These are phyloP conservation scores for Chesias legatella DNA, from an alignment of 2,888 invertebrate genomes.

Conservation along the genomic window DNA sequence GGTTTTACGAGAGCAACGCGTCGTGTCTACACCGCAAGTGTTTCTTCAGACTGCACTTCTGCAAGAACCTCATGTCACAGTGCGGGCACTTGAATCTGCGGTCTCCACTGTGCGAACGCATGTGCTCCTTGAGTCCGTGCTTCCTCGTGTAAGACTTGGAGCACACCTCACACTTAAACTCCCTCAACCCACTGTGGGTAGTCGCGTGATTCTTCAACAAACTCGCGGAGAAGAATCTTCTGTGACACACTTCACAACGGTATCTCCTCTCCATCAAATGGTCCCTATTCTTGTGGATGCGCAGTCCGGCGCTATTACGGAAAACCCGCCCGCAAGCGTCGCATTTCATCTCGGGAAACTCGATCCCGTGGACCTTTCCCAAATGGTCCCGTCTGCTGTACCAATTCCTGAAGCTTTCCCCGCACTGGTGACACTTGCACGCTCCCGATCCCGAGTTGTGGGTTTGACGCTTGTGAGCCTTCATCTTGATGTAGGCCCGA, in stretches of 20 bases:
- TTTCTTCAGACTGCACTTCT: conserved; percentile 65
- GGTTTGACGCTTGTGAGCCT: conserved; percentile 8
- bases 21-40: conserved; percentile 60
- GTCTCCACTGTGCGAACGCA: conserved; percentile 29
- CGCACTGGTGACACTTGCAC: conserved; percentile 48
- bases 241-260: conserved; percentile 65
- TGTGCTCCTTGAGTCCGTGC: conserved; percentile 3
- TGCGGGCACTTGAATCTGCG: conserved; percentile 56
- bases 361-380: conserved; percentile 45
- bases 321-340: conserved; percentile 54
- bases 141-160: conserved; percentile 41
- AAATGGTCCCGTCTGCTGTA: conserved; percentile 46
- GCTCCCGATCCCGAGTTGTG: conserved; percentile 10
- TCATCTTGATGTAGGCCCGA: conserved; percentile 2
- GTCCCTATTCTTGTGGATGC: conserved; percentile 51
- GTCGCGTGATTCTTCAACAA: conserved; percentile 47
- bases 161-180: conserved; percentile 54
- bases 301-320: conserved; percentile 41
- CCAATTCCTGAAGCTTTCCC: conserved; percentile 41
- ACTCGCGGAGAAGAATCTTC: conserved; percentile 46
- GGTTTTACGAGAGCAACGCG: conserved; percentile 11
- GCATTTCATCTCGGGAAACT: conserved; percentile 42
- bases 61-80: conserved; percentile 64
- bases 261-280: conserved; percentile 62
- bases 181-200: conserved; percentile 48